These are phyloP conservation scores for Drosophila persimilis DNA, from an alignment of 1,140 invertebrate genomes.

Conservation along the genomic window DNA sequence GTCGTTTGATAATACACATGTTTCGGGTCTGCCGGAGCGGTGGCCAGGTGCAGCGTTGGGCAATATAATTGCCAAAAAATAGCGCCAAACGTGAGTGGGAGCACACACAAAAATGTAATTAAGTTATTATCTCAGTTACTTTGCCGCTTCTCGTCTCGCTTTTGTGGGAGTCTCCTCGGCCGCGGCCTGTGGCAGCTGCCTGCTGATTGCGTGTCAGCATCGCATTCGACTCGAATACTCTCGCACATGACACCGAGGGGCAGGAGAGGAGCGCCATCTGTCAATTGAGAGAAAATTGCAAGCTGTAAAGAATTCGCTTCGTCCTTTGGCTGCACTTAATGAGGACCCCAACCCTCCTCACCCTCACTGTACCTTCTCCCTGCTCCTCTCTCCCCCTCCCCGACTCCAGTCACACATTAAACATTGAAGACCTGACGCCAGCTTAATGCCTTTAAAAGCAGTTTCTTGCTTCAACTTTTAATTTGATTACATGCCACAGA, in stretches of 20 bases:
- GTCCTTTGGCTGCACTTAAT: constrained; percentile 30
- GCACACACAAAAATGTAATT: constrained; percentile 69
- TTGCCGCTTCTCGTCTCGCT: constrained; percentile 1
- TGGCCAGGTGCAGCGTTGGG: constrained; percentile 61
- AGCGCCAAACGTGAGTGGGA: constrained; percentile 19
- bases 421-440: constrained; percentile 30
- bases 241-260: background rate
- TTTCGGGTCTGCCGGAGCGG: constrained; percentile 34
- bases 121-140: constrained; percentile 73
- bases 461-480: constrained; percentile 75
- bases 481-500: constrained; percentile 76
- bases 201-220: constrained; percentile 72
- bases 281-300: constrained; percentile 55
- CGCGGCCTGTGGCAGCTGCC: constrained; percentile 60
- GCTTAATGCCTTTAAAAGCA: constrained; percentile 68
- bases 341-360: constrained; percentile 4
- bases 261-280: background rate
- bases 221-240: constrained; percentile 23
- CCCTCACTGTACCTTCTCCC: background rate
- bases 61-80: constrained; percentile 69
- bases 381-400: background rate
- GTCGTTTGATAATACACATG: constrained; percentile 79
- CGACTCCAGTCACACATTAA: constrained; percentile 8
- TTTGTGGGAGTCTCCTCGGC: background rate
- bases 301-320: constrained; percentile 38